These are phyloP conservation scores for Stictonetta naevosa DNA, from an alignment of 2,113 vertebrate species.

Conservation along the genomic window DNA sequence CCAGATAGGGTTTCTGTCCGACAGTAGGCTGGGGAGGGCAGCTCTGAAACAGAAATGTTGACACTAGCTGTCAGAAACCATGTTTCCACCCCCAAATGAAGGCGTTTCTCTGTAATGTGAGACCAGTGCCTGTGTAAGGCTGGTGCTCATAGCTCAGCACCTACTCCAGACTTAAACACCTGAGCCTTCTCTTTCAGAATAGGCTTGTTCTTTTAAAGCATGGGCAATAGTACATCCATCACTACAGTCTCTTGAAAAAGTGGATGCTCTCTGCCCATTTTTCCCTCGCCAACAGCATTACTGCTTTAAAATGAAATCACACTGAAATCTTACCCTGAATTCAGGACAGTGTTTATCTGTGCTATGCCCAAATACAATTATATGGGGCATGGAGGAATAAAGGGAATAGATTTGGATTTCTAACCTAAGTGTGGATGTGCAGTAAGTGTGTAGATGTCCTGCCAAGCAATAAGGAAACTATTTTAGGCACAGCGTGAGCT, in stretches of 20 bases:
- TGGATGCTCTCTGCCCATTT: not conserved
- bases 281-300: not conserved
- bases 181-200: not conserved
- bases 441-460: not conserved
- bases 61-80: not conserved
- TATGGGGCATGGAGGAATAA: not conserved
- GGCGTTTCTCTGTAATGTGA: not conserved
- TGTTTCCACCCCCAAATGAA: not conserved
- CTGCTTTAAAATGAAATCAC: not conserved
- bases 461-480: not conserved
- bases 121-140: not conserved
- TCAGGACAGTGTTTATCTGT: not conserved
- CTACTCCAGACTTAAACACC: not conserved
- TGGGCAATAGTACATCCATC: not conserved
- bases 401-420: not conserved
- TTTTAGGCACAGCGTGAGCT: not conserved
- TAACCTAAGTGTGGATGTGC: not conserved
- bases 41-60: not conserved
- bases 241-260: not conserved
- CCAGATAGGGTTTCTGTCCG: not conserved
- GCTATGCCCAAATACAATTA: not conserved
- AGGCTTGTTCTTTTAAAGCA: not conserved
- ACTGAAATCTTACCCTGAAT: not conserved
- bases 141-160: fast-evolving
- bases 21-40: not conserved